Conservation (phyloP, 1,140 invertebrate species). For the Hestina assimilis region DNA sequence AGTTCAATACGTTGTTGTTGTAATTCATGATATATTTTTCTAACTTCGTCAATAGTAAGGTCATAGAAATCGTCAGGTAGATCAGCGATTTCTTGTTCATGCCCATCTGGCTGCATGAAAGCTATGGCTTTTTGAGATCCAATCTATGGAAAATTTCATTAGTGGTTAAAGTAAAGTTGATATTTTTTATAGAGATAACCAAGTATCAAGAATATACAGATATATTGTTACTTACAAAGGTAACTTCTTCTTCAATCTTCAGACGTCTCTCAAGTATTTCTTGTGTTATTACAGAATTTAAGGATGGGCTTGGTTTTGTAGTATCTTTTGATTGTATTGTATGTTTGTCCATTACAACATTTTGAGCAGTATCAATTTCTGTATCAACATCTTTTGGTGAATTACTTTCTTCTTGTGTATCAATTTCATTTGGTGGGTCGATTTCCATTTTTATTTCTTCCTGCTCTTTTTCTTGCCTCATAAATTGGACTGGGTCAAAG, state of each 20-base stretch:
- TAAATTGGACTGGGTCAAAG: slow-evolving; percentile 44
- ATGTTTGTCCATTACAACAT: slow-evolving; percentile 13
- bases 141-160: slow-evolving; percentile 70
- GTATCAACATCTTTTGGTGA: too few relatives aligned
- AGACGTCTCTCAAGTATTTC: slow-evolving; percentile 58
- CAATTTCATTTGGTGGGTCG: background rate
- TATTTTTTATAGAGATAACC: slow-evolving; percentile 62
- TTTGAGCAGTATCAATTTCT: background rate
- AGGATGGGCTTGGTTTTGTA: background rate
- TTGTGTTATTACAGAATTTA: slow-evolving; percentile 28
- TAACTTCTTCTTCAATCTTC: slow-evolving; percentile 68
- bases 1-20: slow-evolving; percentile 80
- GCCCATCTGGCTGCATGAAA: slow-evolving; percentile 81
- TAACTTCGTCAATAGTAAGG: slow-evolving; percentile 87
- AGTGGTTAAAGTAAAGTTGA: background rate
- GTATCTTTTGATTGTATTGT: slow-evolving; percentile 11
- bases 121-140: slow-evolving; percentile 84
- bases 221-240: slow-evolving; percentile 68
- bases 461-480: slow-evolving; percentile 37
- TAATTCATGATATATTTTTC: slow-evolving; percentile 84
- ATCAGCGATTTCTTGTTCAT: slow-evolving; percentile 80
- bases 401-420: too few relatives aligned
- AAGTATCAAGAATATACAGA: slow-evolving; percentile 32
- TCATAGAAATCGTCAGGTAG: slow-evolving; percentile 92
- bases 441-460: slow-evolving; percentile 17